Conservation (phyloP, 2,888 invertebrate species). For the Syrista parreyssii region DNA sequence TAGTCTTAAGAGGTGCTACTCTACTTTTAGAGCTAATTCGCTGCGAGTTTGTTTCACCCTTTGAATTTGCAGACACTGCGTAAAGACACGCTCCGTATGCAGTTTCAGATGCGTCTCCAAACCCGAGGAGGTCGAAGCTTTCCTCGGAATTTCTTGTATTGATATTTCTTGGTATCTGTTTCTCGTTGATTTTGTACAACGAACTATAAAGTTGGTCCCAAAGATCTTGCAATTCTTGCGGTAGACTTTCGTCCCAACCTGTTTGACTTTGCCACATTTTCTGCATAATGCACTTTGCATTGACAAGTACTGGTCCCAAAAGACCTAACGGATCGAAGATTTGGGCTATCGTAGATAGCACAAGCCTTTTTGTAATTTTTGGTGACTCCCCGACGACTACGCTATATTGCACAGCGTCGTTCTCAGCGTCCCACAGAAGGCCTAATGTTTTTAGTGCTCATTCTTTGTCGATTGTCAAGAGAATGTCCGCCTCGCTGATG, state of each 20-base stretch:
- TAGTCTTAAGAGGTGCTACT: slow-evolving; percentile 10
- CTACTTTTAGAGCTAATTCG: slow-evolving; percentile 22
- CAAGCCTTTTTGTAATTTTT: slow-evolving; percentile 26
- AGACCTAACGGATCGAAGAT: slow-evolving; percentile 38
- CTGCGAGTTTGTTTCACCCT: not conserved
- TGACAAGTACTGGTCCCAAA: slow-evolving; percentile 36
- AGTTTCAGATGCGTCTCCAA: slow-evolving; percentile 17
- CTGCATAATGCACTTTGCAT: slow-evolving; percentile 42
- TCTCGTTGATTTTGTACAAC: slow-evolving; percentile 17
- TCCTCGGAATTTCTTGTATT: not conserved
- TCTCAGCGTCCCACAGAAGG: slow-evolving; percentile 14
- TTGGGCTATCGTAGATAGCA: slow-evolving; percentile 30
- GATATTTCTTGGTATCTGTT: slow-evolving; percentile 13
- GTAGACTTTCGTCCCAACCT: slow-evolving; percentile 42
- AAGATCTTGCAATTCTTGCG: slow-evolving; percentile 19
- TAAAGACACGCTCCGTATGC: slow-evolving; percentile 22
- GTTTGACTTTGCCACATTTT: slow-evolving; percentile 37
- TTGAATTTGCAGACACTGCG: not conserved
- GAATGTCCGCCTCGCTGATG: not conserved
- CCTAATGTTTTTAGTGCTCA: slow-evolving; percentile 18
- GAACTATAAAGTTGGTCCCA: slow-evolving; percentile 23
- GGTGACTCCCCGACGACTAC: not conserved
- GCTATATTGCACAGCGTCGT: slow-evolving; percentile 20
- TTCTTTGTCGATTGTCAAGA: slow-evolving; percentile 3
- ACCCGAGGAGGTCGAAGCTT: slow-evolving; percentile 13